Conservation (phyloP, 2,888 invertebrate species). For the Phasia obesa region DNA sequence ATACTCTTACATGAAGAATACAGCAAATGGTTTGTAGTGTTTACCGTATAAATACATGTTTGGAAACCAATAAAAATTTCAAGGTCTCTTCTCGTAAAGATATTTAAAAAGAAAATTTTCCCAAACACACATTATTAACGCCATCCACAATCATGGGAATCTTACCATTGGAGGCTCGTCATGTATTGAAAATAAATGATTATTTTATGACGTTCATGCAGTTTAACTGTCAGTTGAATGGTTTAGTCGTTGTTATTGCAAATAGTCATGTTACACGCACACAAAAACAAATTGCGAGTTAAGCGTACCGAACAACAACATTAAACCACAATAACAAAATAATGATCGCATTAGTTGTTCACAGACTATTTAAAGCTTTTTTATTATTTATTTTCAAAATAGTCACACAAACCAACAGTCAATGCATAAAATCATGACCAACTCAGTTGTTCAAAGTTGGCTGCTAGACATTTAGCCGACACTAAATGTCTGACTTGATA, state of each 20-base stretch:
- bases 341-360: constrained; percentile 10
- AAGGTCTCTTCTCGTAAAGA: too few species aligned
- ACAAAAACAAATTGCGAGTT: neutral
- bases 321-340: constrained; percentile 13
- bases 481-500: constrained; percentile 52
- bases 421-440: constrained; percentile 24
- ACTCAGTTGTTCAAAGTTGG: constrained; percentile 12
- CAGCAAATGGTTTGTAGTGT: too few species aligned
- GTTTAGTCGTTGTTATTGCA: neutral
- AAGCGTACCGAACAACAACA: constrained; percentile 16
- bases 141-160: too few species aligned
- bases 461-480: constrained; percentile 55
- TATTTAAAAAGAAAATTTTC: too few species aligned
- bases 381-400: too few species aligned
- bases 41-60: too few species aligned
- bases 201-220: constrained; percentile 33
- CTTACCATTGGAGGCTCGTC: neutral
- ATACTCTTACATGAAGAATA: too few species aligned
- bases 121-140: too few species aligned
- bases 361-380: neutral
- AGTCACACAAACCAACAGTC: constrained; percentile 12
- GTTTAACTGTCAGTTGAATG: constrained; percentile 9
- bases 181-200: constrained; percentile 3
- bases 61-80: too few species aligned
- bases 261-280: constrained; percentile 38